These are phyloP conservation scores for Sus cebifrons DNA, from an alignment of 2,797 vertebrate species.

Conservation along the genomic window DNA sequence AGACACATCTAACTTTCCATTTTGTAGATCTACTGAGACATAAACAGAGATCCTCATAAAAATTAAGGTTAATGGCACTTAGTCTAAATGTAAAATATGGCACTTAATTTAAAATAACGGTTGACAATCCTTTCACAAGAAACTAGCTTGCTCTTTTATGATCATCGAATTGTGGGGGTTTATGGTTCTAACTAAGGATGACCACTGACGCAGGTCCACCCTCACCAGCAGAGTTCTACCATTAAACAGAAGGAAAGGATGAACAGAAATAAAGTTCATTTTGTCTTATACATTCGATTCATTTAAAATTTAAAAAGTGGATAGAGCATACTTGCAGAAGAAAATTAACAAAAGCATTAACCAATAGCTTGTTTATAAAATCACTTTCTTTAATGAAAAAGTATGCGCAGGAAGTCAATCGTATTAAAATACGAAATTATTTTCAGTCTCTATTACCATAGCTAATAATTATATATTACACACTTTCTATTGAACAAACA, in stretches of 20 bases:
- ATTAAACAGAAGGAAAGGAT: neutral
- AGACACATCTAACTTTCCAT: neutral
- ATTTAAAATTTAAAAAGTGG: slow-evolving; percentile 61
- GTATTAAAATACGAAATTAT: slow-evolving; percentile 75
- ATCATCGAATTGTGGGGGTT: neutral
- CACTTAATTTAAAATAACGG: slow-evolving; percentile 10
- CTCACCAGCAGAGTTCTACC: neutral
- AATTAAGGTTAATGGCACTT: slow-evolving; percentile 7
- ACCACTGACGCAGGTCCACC: neutral
- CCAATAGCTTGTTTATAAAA: slow-evolving; percentile 45
- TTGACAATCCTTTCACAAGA: neutral
- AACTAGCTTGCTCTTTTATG: slow-evolving; percentile 4
- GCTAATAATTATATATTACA: slow-evolving; percentile 79
- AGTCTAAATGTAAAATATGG: neutral
- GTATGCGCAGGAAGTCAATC: neutral
- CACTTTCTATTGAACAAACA: slow-evolving; percentile 72
- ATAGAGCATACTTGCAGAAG: neutral
- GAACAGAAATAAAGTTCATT: neutral
- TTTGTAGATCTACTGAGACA: slow-evolving; percentile 28
- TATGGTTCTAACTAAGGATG: neutral
- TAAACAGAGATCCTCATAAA: neutral
- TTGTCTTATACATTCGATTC: slow-evolving; percentile 40
- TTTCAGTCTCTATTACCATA: slow-evolving; percentile 70
- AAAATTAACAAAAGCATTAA: slow-evolving; percentile 38
- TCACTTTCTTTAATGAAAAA: slow-evolving; percentile 65